Evolutionary conservation across 2,888 invertebrate species (phyloP), one percentile per base, ranked within the genome.

Genomic region (Macaria liturata): DNA sequence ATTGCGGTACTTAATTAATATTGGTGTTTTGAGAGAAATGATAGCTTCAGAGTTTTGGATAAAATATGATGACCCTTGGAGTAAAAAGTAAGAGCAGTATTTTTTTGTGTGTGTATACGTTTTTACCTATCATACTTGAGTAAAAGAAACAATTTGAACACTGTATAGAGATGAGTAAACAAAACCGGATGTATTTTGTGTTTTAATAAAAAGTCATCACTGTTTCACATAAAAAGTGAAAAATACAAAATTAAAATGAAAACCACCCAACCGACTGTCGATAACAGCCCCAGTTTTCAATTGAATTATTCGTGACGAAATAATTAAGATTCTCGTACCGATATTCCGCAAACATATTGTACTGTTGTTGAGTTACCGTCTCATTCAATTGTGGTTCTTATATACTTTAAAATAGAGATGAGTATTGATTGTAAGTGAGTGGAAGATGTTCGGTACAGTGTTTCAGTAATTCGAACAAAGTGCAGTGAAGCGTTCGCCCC

Each of bases 401-500:
- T 52, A 0, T 4, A 0, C 3, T 32, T 30, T 4, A 2, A 2
- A 1, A 31, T 37, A 53, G 30, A 39, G 52, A 44, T 49, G 46
- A 43, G 32, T 42, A 31, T 60, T n/a, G 46, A 7, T 20, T 3
- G 49, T 49, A 39, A 34, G 51, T 52, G 40, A 30, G 9, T 40
- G 32, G 30, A 50, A 59, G 59, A 54, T 43, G 47, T 59, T 59
- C 47, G 46, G 52, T 34, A 52, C 54, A 63, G 61, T 62, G 64
- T 68, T 70, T 67, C 58, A 61, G 62, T 69, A 67, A 66, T 65
- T 58, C 59, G 48, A 64, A 67, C 61, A 40, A 59, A 63, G 65
- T 68, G 74, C 73, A 72, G 59, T 72, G 68, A 67, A 72, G 75
- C 73, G 66, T 65, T 62, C 50, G 56, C 56, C 66, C 66, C 49